Conservation (phyloP, 2,113 vertebrate species). For the Paraplagusia blochii region DNA sequence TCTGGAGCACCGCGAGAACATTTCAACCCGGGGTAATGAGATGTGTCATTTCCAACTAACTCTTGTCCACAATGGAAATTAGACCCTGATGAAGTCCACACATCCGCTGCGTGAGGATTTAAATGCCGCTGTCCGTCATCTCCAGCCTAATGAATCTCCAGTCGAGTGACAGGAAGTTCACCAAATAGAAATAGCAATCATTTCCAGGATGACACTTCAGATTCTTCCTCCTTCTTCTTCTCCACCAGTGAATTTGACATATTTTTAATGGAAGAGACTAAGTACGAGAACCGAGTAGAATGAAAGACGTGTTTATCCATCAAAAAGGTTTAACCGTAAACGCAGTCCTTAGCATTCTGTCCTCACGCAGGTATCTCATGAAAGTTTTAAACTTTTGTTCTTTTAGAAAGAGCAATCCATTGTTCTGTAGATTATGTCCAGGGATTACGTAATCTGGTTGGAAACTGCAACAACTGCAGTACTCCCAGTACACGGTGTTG, state of each 20-base stretch:
- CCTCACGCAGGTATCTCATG: background rate
- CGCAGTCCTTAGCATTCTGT: constrained; percentile 3
- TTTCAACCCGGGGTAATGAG: constrained; percentile 32
- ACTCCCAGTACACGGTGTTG: background rate
- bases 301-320: constrained; percentile 32
- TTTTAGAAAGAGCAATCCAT: background rate
- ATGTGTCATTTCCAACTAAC: constrained; percentile 40
- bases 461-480: background rate
- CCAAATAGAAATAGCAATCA: constrained; percentile 32
- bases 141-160: constrained; percentile 37
- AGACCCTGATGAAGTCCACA: constrained; percentile 24
- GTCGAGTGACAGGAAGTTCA: constrained; percentile 30
- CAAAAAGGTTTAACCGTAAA: constrained; percentile 6
- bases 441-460: background rate
- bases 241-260: constrained; percentile 50
- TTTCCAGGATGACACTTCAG: constrained; percentile 34
- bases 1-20: constrained; percentile 3
- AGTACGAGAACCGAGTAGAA: constrained; percentile 13
- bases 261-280: constrained; percentile 42
- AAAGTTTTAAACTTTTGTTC: background rate
- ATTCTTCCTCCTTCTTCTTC: constrained; percentile 41
- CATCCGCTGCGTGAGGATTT: constrained; percentile 33
- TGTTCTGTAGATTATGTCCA: background rate
- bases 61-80: constrained; percentile 15
- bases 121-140: constrained; percentile 40